Evolutionary conservation across 2,113 vertebrate species (phyloP).

Genomic region (Rhadina sibilatrix): DNA sequence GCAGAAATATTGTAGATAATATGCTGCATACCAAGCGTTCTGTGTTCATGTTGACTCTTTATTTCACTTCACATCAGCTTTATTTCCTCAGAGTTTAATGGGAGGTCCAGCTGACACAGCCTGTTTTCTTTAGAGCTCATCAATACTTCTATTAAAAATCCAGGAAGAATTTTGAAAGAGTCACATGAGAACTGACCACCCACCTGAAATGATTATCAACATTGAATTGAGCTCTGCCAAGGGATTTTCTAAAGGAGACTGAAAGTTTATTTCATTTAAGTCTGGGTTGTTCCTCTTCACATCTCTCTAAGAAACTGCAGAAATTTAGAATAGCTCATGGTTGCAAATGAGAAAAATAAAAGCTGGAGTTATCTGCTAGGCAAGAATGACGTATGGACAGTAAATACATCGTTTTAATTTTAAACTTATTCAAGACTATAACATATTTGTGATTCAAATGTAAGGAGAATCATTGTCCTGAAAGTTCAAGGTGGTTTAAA

Average conservation of each 20-base stretch:
- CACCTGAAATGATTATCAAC: background rate
- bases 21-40: accelerated
- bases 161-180: background rate
- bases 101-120: background rate
- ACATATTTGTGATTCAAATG: background rate
- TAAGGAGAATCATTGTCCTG: background rate
- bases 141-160: background rate
- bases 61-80: background rate
- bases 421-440: background rate
- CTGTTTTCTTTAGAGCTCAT: background rate
- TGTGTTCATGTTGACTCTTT: background rate
- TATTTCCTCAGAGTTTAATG: background rate
- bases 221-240: background rate
- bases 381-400: background rate
- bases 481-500: background rate
- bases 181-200: background rate
- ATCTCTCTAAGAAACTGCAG: background rate
- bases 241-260: background rate
- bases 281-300: background rate
- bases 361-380: background rate
- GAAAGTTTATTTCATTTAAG: background rate
- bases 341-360: background rate
- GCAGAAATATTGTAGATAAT: background rate
- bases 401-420: background rate
- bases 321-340: background rate